These are phyloP conservation scores for Oscheius myriophilus DNA, from an alignment of 2,888 invertebrate genomes.

Conservation along the genomic window DNA sequence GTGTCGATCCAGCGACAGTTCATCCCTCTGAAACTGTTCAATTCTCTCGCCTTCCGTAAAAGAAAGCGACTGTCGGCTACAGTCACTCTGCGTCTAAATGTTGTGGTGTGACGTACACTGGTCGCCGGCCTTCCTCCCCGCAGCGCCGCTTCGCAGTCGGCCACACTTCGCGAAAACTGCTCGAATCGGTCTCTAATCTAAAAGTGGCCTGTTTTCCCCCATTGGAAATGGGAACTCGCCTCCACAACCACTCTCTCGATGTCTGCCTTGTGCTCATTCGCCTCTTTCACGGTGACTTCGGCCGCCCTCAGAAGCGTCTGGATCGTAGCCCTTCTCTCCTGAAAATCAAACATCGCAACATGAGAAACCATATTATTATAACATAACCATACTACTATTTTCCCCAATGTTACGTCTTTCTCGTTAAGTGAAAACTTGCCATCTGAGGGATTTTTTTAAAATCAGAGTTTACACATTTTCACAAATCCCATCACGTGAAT, in stretches of 20 bases:
- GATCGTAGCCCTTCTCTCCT: constrained; percentile 42
- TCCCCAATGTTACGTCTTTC: too few species aligned
- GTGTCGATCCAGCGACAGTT: constrained; percentile 59
- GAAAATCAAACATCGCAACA: too few species aligned
- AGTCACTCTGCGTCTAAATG: not conserved
- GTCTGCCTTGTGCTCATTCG: constrained; percentile 38
- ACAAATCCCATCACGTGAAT: too few species aligned
- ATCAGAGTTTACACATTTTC: too few species aligned
- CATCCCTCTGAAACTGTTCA: constrained; percentile 45
- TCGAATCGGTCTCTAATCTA: constrained; percentile 41
- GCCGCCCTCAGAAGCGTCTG: constrained; percentile 41
- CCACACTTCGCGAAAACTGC: constrained; percentile 41
- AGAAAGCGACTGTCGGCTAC: not conserved
- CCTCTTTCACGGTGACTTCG: constrained; percentile 26
- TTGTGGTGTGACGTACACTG: constrained; percentile 14
- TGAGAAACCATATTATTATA: too few species aligned
- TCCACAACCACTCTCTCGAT: constrained; percentile 23
- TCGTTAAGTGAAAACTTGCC: too few species aligned
- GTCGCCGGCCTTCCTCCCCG: constrained; percentile 38
- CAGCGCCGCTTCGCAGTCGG: constrained; percentile 45
- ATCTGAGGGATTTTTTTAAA: too few species aligned
- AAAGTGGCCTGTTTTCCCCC: constrained; percentile 18
- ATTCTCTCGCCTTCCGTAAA: not conserved
- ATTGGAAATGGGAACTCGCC: too few species aligned
- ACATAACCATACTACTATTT: too few species aligned